Evolutionary conservation across 2,113 vertebrate genomes (phyloP).

Genomic region (Brachyhypopomus occidentalis): DNA sequence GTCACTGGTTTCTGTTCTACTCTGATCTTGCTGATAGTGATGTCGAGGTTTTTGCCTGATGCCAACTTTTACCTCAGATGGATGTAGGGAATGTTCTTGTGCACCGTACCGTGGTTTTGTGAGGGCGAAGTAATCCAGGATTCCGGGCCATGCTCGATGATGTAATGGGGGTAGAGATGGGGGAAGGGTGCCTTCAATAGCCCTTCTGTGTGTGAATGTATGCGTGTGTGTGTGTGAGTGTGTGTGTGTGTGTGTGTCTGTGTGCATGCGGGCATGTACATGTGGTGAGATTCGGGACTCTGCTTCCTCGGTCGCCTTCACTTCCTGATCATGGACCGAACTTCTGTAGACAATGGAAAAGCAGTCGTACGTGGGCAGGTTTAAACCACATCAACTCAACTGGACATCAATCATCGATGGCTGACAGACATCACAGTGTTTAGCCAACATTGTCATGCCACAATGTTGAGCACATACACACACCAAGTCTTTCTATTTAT

Average conservation of each 20-base stretch:
- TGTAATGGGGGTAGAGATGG: constrained; percentile 61
- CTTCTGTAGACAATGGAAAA: too few relatives aligned
- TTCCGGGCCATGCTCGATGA: constrained; percentile 69
- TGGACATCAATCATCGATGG: too few relatives aligned
- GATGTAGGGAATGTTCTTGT: not conserved
- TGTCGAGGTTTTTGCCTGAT: not conserved
- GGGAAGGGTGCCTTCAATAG: constrained; percentile 64
- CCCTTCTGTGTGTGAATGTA: constrained; percentile 55
- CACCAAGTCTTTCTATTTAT: too few relatives aligned
- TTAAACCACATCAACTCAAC: too few relatives aligned
- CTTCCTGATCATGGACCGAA: too few relatives aligned
- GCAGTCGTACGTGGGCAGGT: too few relatives aligned
- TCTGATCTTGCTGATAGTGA: not conserved
- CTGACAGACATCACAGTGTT: too few relatives aligned
- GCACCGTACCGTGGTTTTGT: not conserved
- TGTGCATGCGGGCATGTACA: constrained; percentile 23
- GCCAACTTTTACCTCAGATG: not conserved
- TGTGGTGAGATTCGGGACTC: constrained; percentile 72
- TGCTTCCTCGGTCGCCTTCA: constrained; percentile 48
- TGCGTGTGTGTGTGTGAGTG: constrained; percentile 1
- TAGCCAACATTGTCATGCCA: too few relatives aligned
- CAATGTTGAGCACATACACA: too few relatives aligned
- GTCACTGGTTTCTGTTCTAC: not conserved
- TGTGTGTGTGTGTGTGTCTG: constrained; percentile 23
- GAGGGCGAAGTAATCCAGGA: constrained; percentile 56